Evolutionary conservation across 2,797 vertebrate species (phyloP), one percentile per base, ranked within the genome.

Genomic region (Melanotaenia parkinsoni): DNA sequence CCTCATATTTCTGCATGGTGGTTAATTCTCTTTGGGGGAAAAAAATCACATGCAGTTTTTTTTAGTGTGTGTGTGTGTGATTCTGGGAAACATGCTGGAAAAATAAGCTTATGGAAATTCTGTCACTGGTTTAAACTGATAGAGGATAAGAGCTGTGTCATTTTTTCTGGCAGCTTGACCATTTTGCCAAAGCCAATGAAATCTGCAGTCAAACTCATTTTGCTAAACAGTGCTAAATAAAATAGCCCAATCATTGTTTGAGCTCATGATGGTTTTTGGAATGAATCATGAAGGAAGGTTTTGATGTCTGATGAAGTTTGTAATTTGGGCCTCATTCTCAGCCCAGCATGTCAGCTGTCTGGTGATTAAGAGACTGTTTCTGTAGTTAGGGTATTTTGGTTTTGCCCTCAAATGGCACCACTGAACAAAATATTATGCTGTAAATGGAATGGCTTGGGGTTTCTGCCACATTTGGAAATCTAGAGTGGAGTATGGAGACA

Each of bases 301-400:
- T 80, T 80, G 71, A 81, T 67, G 73, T 74, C 43, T 65, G 69
- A 71, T 78, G 56, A 53, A 67, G 75, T 85, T 83, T 88, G 16
- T 85, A 83, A 83, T 88, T 82, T 87, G 32, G 70, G 58, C 18
- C 35, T 79, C 73, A 65, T 71, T 62, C 28, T 61, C 64, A 56
- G 22, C 40, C 56, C 70, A 35, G 38, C 20, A 63, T 62, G 72
- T 76, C 76, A 64, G 40, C 35, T 58, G 59, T 66, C 58, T 54
- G 62, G 60, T 81, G 59, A 86, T 86, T 79, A 80, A 80, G 59
- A 77, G 63, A 24, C 40, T 65, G 40, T 81, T 76, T 86, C 4
- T 4, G 76, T 0, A 9, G 67, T 74, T 11, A 43, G 6, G 64
- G 4, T 20, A 70, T 70, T 84, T 54, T 61, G 67, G 66, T 87